Evolutionary conservation across 2,888 invertebrate species (phyloP).

Genomic region (Leptopilina syphax): DNA sequence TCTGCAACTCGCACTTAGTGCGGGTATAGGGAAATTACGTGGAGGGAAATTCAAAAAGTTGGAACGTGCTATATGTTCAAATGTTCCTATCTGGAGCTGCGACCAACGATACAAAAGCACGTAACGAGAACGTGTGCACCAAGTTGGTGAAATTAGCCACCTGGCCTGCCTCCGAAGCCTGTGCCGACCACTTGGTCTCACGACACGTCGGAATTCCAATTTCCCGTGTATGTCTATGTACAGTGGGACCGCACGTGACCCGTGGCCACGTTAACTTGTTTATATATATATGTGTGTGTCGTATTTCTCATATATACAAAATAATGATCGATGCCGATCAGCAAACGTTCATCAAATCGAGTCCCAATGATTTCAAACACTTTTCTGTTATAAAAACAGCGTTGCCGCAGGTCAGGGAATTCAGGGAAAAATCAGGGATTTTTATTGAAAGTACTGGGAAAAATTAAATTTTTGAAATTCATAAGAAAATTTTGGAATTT

Average conservation of each 20-base stretch:
- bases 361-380: constrained; percentile 25
- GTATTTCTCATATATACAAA: not conserved
- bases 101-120: constrained; percentile 38
- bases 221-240: constrained; percentile 28
- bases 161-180: constrained; percentile 37
- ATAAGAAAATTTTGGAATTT: no score
- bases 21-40: constrained; percentile 33
- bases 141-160: constrained; percentile 41
- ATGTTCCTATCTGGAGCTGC: constrained; percentile 23
- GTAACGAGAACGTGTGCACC: constrained; percentile 40
- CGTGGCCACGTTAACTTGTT: not conserved
- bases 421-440: no score
- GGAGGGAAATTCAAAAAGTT: constrained; percentile 38
- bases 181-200: constrained; percentile 40
- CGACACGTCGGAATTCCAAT: constrained; percentile 40
- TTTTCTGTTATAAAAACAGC: not conserved
- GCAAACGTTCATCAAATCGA: constrained; percentile 15
- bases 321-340: constrained; percentile 35
- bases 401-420: no score
- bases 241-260: constrained; percentile 25
- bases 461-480: no score
- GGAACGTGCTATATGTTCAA: constrained; percentile 38
- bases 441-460: no score
- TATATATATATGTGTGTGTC: not conserved
- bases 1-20: constrained; percentile 33